Base-by-base conservation (phyloP, 1,140 invertebrate genomes). In the Harpegnathos saltator region DNA sequence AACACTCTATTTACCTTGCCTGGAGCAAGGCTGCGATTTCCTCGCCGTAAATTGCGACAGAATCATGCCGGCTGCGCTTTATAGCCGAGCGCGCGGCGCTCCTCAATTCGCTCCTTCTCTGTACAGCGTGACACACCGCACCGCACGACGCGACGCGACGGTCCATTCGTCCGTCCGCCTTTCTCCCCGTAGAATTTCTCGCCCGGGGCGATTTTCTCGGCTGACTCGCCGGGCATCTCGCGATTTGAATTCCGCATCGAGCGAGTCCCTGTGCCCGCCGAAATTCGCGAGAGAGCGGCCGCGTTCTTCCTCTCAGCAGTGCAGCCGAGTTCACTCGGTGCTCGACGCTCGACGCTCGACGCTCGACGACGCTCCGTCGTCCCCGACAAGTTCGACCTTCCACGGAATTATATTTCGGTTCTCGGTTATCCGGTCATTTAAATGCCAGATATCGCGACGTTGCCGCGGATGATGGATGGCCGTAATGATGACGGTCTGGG, bases 11-110 rank as follows among this genome's bases (percentile, higher is more conserved):
- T 91, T 90, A 92, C 91, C 92, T 93, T 92, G 92, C 92, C 91
- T 89, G 83, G 90, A 92, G 92, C 92, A 93, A 93, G 92, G 92
- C 88, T 92, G 89, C 82, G 89, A 91, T 92, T 92, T 90, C 89
- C 89, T 92, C 85, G 86, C 88, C 74, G 88, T 84, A 88, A 89
- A 89, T 92, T 92, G 89, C 90, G 87, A 92, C 86, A 90, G 89
- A 89, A 89, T 87, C 73, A 82, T 74, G 59, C 54, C 77, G 72
- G 56, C 54, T 77, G 80, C 62, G 74, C 33, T 86, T 75, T 86
- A 84, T 63, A 89, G 56, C 22, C 84, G 69, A 44, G 38, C 38
- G 38, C 38, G 38, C 11, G 38, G 4, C 82, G 71, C 56, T 69
- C 24, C 75, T 56, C 73, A 65, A 82, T 85, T 71, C 83, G 48